Evolutionary conservation across 2,113 vertebrate species (phyloP).

Genomic region (Isichthys henryi): DNA sequence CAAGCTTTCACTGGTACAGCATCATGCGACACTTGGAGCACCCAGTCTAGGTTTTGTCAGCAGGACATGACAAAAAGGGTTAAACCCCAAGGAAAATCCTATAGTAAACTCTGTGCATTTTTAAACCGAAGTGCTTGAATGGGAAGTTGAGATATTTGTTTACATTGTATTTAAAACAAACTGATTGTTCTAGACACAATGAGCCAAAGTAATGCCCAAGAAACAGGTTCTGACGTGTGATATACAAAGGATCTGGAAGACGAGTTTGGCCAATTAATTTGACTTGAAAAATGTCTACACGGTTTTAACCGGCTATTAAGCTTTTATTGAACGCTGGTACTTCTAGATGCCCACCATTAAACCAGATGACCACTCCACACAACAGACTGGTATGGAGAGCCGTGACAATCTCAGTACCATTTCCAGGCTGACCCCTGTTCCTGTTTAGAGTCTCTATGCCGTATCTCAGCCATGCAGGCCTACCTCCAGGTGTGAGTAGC

Average conservation of each 20-base stretch:
- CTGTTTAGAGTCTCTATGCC: constrained; percentile 22
- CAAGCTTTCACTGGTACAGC: background rate
- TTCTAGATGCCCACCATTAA: background rate
- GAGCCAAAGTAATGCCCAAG: background rate
- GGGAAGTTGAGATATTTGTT: background rate
- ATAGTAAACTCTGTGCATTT: background rate
- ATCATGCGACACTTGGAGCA: background rate
- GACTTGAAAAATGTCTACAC: background rate
- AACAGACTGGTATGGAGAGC: constrained; percentile 16
- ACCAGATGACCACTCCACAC: background rate
- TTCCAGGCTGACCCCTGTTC: constrained; percentile 9
- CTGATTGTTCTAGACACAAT: background rate
- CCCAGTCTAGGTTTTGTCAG: background rate
- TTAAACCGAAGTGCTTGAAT: background rate
- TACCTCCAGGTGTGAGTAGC: background rate
- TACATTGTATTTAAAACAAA: background rate
- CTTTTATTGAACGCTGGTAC: background rate
- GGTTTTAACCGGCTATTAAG: background rate
- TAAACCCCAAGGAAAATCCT: background rate
- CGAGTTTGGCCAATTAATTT: background rate
- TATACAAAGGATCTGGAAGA: background rate
- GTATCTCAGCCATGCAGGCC: background rate
- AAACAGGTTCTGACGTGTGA: background rate
- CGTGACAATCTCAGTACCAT: constrained; percentile 21
- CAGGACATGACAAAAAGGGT: background rate